Conservation (phyloP, 2,888 invertebrate genomes). For the Argynnis bischoffii region DNA sequence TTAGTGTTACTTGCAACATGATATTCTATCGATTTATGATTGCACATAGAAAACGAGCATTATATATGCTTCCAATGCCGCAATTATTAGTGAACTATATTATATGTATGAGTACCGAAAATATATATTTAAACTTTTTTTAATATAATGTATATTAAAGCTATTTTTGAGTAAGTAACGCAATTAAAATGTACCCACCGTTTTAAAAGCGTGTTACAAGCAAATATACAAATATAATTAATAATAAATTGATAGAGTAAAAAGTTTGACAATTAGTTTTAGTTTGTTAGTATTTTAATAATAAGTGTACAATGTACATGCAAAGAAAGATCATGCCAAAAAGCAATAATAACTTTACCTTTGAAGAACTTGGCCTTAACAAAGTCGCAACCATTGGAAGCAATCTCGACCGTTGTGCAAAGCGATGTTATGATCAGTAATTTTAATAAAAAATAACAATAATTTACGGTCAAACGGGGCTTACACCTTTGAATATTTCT, state of each 20-base stretch:
- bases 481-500: constrained; percentile 22
- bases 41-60: not conserved
- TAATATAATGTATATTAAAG: not conserved
- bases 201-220: too few species aligned
- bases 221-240: too few species aligned
- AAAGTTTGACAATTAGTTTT: too few species aligned
- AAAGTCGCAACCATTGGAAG: constrained; percentile 70
- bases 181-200: not conserved
- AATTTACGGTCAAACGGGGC: constrained; percentile 19
- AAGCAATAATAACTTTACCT: constrained; percentile 80
- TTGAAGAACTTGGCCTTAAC: constrained; percentile 63
- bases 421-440: constrained; percentile 71
- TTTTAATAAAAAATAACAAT: constrained; percentile 32
- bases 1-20: too few species aligned
- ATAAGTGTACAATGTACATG: constrained; percentile 33
- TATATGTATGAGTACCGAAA: not conserved
- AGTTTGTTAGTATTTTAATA: not conserved
- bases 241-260: too few species aligned
- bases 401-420: constrained; percentile 76
- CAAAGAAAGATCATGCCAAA: constrained; percentile 64
- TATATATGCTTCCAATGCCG: constrained; percentile 33
- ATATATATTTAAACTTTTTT: not conserved
- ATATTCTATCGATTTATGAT: too few species aligned
- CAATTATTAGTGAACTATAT: constrained; percentile 37
- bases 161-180: not conserved